Base-by-base conservation (phyloP, 2,797 vertebrate species). In the Perodicticus potto region DNA sequence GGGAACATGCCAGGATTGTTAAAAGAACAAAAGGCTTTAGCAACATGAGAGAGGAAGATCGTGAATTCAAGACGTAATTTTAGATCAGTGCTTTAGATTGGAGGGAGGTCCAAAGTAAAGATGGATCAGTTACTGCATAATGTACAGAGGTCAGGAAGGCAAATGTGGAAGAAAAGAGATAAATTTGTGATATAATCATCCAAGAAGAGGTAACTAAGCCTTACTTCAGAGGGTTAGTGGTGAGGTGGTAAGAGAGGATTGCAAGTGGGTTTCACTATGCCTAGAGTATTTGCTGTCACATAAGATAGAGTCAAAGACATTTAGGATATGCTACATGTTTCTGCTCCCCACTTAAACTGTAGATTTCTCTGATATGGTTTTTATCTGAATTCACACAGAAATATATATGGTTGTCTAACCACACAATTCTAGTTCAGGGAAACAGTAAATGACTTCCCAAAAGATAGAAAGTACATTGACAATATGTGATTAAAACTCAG, bases 81-180 rank as follows among this genome's bases (percentile, higher is more conserved):
- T 14, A 63, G 11, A 81, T 73, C 4, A 20, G 1, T 45, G 7
- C 59, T 76, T 43, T 69, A 83, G 5, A 61, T 14, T 85, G 40
- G 10, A 29, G 0, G 19, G 4, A 2, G 7, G n/a, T 25, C 10
- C 19, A 37, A 59, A 57, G 12, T 6, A 49, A 22, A 5, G 53
- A 27, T 17, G 32, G 9, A 16, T 45, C 9, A 65, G 29, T 45
- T 57, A 3, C 0, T 20, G 10, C 13, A 32, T 27, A 61, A 14
- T 32, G 17, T 8, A 83, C 23, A 70, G 29, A 37, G 4, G 5
- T 2, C 16, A 11, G 53, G 23, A 6, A 83, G 55, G 37, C 20
- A 34, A 27, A 19, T 32, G 2, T 32, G 43, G 7, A 74, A 65
- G 16, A 61, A 23, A 22, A 49, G 23, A 55, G 19, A 3, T 82